Evolutionary conservation across 2,113 vertebrate genomes (phyloP).

Genomic region (Lepidothrix coronata): DNA sequence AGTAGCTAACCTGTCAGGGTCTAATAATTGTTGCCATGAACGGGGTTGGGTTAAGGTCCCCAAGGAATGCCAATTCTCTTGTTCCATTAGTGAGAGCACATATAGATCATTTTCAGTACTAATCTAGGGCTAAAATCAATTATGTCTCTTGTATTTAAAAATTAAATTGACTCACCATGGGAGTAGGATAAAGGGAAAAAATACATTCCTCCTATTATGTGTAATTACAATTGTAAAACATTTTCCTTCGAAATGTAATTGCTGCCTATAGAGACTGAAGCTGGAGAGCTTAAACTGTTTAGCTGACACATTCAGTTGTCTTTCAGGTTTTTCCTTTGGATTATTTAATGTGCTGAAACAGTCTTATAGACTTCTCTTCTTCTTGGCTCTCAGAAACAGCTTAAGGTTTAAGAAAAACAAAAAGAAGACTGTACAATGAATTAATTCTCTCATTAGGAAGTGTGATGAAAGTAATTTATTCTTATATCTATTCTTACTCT

Average conservation of each 20-base stretch:
- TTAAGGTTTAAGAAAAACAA: neutral
- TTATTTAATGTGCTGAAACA: conserved; percentile 44
- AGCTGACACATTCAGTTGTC: conserved; percentile 64
- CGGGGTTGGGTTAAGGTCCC: conserved; percentile 74
- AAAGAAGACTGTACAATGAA: neutral
- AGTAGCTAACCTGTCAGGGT: conserved; percentile 76
- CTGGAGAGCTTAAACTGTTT: conserved; percentile 67
- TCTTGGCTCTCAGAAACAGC: neutral
- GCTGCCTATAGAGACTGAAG: conserved; percentile 77
- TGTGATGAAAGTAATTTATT: neutral
- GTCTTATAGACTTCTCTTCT: conserved; percentile 13
- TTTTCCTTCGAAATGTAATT: conserved; percentile 82
- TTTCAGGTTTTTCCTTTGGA: conserved; percentile 63
- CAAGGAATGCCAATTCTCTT: conserved; percentile 77
- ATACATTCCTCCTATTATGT: conserved; percentile 81
- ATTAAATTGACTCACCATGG: conserved; percentile 83
- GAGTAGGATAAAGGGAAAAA: conserved; percentile 80
- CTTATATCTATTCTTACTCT: neutral
- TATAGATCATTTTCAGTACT: conserved; percentile 82
- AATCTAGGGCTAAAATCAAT: conserved; percentile 85
- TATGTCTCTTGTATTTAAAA: conserved; percentile 85
- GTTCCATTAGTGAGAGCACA: conserved; percentile 80
- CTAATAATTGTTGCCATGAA: conserved; percentile 77
- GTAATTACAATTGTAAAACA: conserved; percentile 86
- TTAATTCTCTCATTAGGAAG: conserved; percentile 13